Evolutionary conservation across 30 jellyfish, hydroid and myxozoan species (phyloP), one percentile per base, ranked within the genome.

Genomic region (Aurelia coerulea): DNA sequence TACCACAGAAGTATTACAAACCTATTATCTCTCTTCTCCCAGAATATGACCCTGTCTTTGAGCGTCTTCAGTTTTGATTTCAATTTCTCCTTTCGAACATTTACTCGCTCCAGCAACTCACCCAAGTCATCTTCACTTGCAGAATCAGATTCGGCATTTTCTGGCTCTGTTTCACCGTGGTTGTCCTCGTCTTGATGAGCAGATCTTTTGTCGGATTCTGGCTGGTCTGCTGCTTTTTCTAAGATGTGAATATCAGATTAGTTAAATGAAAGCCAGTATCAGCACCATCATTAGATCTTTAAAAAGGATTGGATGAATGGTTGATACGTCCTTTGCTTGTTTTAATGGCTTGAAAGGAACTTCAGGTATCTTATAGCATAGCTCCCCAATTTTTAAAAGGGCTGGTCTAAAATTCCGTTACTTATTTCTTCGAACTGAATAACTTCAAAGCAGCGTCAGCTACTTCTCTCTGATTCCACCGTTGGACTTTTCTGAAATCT

Each of bases 51-150:
- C 39, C 97, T 42, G 33, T 89, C 97, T 66, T 49, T 78, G 56
- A 89, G 51, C 10, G 88, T 49, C 6, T 7, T 74, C 78, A 80
- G 71, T 51, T 89, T 89, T 71, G 54, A 19, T 13, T 73, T 71
- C 68, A 89, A 86, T 19, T 76, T 68, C 3, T 73, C 92, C 60
- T 71, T 83, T 79, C 92, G 52, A 17, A 63, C 80, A 50, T 71
- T 46, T 46, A 83, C 92, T 23, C 92, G 86, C 23, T 71, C 92
- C n/a, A 83, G 32, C 58, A 83, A 85, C 77, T 83, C 92, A 46
- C 71, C 92, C 73, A 83, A 62, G 41, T 83, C 92, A 62, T 83
- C 86, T 59, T 49, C 92, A 50, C 92, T 83, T 3, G 92, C 73
- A 11, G 92, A 83, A 13, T 71, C 84, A 16, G 81, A 69, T 15